Base-by-base conservation (phyloP, 2,113 vertebrate genomes). In the Zootoca vivipara region DNA sequence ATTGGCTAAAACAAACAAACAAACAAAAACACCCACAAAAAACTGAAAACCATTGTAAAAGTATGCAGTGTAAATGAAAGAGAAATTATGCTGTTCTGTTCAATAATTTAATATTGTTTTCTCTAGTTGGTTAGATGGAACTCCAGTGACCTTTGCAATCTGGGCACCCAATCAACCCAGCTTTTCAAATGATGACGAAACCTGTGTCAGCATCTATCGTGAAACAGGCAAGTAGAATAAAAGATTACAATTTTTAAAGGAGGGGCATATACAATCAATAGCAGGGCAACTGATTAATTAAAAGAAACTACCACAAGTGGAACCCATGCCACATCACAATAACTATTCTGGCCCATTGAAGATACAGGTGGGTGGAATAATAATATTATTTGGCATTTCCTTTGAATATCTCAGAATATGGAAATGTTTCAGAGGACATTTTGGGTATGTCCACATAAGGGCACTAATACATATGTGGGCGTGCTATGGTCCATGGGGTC, bases 121-220 rank as follows among this genome's bases (percentile, higher is more conserved):
- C 94, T 96, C 94, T 90, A 99, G 99, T 73, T 99, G 98, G 98
- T 89, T 99, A 93, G 99, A 99, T 91, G 97, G 97, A 87, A 97
- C 94, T 24, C 93, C 97, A 30, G 96, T 99, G 33, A 96, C 97
- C 33, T 99, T 96, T 79, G 97, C 97, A 5, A 95, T 98, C 35
- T 99, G 99, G 99, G 97, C 97, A 86, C 89, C 96, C 20, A 98
- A 99, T 85, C 98, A 99, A 94, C 99, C 99, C 8, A 99, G 99
- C 95, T 99, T 99, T 96, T 97, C 98, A 82, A 99, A 99, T 93
- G 98, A 99, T 26, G 99, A 99, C 94, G 99, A 99, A 96, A 98
- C 98, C 89, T 99, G 99, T 93, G 99, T 99, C 35, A 96, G 97
- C 7, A 97, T 99, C 52, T 99, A 99, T 81, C 95, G 86, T 15